phyloP scores from a whole-genome alignment of 2,888 invertebrate species.

The Scaptomyza caliginosa region DNA sequence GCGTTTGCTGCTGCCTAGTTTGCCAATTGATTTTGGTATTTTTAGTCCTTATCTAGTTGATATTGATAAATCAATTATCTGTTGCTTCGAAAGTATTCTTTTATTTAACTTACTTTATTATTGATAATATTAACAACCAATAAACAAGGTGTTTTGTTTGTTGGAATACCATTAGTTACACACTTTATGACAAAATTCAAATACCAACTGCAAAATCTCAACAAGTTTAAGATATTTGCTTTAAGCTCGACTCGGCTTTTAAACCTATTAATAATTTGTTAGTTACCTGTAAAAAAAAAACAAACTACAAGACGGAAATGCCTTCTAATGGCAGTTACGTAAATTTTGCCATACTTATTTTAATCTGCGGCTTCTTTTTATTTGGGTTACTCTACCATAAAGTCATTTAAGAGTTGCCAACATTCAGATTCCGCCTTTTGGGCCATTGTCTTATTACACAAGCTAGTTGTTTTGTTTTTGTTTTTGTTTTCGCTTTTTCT shows the following conservation, averaged over 20 bases:
- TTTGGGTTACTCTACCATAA: constrained; percentile 48
- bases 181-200: too few relatives aligned
- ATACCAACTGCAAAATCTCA: background rate
- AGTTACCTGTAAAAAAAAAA: background rate
- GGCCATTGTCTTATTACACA: constrained; percentile 13
- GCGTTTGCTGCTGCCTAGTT: constrained; percentile 29
- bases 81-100: too few relatives aligned
- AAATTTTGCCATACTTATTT: constrained; percentile 47
- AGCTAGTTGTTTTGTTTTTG: too few relatives aligned
- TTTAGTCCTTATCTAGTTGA: background rate
- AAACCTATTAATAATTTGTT: background rate
- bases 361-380: constrained; percentile 42
- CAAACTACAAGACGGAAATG: constrained; percentile 2
- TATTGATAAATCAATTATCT: too few relatives aligned
- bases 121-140: too few relatives aligned
- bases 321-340: background rate
- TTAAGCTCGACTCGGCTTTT: background rate
- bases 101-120: too few relatives aligned
- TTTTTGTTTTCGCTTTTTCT: background rate
- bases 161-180: background rate
- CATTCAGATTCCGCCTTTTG: constrained; percentile 5
- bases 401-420: constrained; percentile 1
- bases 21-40: background rate
- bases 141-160: too few relatives aligned
- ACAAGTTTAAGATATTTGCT: background rate